phyloP scores from a whole-genome alignment of 1,140 invertebrate species.

The Tenebrio molitor region DNA sequence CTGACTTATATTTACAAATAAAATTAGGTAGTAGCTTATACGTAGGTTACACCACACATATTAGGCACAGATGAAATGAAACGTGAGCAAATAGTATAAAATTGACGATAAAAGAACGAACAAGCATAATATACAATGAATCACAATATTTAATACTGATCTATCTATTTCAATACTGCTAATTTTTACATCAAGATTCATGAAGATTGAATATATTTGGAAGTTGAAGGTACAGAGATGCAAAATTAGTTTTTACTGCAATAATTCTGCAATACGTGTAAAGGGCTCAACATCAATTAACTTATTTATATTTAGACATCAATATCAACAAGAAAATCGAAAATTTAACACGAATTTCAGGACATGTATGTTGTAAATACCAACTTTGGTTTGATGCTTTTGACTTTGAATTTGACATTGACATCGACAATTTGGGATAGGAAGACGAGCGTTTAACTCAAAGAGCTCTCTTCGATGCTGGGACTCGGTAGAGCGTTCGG shows the following conservation, averaged over 20 bases:
- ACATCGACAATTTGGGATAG: neutral
- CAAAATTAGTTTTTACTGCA: conserved; percentile 40
- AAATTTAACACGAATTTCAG: conserved; percentile 40
- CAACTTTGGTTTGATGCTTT: conserved; percentile 29
- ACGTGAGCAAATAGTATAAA: conserved; percentile 35
- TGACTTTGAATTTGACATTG: conserved; percentile 32
- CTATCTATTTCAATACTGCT: conserved; percentile 29
- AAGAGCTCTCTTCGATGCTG: conserved; percentile 67
- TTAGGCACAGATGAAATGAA: conserved; percentile 43
- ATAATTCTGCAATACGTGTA: conserved; percentile 30
- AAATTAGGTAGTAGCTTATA: conserved; percentile 13
- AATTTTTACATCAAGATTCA: conserved; percentile 30
- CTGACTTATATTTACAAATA: conserved; percentile 24
- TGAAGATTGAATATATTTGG: conserved; percentile 2
- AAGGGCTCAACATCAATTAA: conserved; percentile 42
- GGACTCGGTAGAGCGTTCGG: conserved; percentile 65
- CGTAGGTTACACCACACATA: conserved; percentile 27
- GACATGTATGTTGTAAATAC: conserved; percentile 40
- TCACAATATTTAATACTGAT: conserved; percentile 45
- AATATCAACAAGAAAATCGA: conserved; percentile 41
- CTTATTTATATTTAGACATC: conserved; percentile 33
- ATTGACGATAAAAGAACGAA: conserved; percentile 4
- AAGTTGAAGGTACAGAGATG: conserved; percentile 13
- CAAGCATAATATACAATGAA: conserved; percentile 40
- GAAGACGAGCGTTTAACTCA: conserved; percentile 62